Evolutionary conservation across 1,140 invertebrate genomes (phyloP).

Genomic region (Drosophila yakuba): DNA sequence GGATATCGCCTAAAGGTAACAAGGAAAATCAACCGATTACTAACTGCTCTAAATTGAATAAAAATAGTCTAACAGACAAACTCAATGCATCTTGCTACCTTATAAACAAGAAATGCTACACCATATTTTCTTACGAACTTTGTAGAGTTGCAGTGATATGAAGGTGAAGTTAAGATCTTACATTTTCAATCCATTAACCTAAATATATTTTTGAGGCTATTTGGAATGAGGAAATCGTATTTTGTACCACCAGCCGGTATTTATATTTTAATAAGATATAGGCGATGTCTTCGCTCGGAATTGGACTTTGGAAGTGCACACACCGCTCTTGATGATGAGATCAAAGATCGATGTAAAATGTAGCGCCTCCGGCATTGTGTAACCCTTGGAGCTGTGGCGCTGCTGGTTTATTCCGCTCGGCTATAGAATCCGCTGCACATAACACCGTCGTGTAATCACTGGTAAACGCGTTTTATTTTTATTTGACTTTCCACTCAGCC

Average conservation of each 20-base stretch:
- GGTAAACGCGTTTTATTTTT: slow-evolving; percentile 25
- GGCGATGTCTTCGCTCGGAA: not conserved
- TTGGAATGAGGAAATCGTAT: no score
- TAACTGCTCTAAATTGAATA: no score
- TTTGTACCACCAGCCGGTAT: no score
- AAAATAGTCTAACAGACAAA: no score
- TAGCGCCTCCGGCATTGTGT: slow-evolving; percentile 63
- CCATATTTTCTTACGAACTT: no score
- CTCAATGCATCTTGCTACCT: no score
- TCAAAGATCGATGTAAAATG: slow-evolving; percentile 77
- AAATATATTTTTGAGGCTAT: no score
- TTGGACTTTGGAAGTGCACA: slow-evolving; percentile 31
- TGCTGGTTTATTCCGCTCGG: slow-evolving; percentile 13
- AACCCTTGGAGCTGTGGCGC: slow-evolving; percentile 9
- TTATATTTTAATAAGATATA: not conserved
- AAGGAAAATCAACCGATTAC: not conserved
- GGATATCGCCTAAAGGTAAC: not conserved
- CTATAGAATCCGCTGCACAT: slow-evolving; percentile 44
- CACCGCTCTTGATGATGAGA: slow-evolving; percentile 73
- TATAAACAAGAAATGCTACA: no score
- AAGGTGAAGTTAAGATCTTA: no score
- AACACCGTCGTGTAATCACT: slow-evolving; percentile 46
- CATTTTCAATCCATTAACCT: no score
- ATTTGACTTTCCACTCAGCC: slow-evolving; percentile 23
- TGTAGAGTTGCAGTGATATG: no score